These are phyloP conservation scores for Acanthiza pusilla DNA, from an alignment of 2,797 vertebrate species.

Conservation along the genomic window DNA sequence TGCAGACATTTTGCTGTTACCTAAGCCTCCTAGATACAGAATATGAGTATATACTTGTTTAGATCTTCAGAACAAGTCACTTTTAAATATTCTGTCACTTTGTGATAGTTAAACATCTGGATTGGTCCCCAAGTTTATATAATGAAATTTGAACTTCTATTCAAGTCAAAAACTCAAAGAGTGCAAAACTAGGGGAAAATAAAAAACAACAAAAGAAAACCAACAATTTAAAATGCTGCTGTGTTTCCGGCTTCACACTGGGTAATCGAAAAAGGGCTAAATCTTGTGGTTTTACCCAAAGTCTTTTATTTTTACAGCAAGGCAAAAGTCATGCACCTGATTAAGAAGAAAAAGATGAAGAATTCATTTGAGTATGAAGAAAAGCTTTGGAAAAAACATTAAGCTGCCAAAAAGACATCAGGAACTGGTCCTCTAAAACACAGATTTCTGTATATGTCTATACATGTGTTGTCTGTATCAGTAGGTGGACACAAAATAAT, in stretches of 20 bases:
- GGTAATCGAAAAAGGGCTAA: neutral
- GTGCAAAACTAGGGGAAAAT: neutral
- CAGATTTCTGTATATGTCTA: accelerated
- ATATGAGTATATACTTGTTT: neutral
- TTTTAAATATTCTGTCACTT: neutral
- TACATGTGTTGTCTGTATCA: neutral
- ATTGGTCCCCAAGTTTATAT: neutral
- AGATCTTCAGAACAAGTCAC: neutral
- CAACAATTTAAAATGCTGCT: neutral
- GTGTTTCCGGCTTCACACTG: neutral
- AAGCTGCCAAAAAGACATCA: neutral
- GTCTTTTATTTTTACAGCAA: slow-evolving; percentile 10
- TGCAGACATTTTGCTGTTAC: neutral
- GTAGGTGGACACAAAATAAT: no score
- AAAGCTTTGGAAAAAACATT: neutral
- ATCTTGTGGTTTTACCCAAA: neutral
- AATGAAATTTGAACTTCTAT: neutral
- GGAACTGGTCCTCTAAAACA: neutral
- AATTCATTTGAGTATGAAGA: neutral
- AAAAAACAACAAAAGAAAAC: neutral
- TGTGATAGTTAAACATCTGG: neutral
- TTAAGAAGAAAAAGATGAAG: neutral
- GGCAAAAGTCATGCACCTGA: neutral
- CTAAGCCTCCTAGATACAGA: neutral
- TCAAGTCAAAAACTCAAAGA: neutral